Percentiles rank a stretch among this genome's conserved stretches.
These are phyloP conservation scores for human (Homo sapiens) DNA, from an alignment of 2,113 vertebrate species.

Conservation along the genomic window GRCh38 chr5:174071501-174072000, in stretches of 20 bases:
- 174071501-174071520: neutral
- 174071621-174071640: accelerated
- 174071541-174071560: neutral
- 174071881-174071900: no score
- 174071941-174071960: neutral
- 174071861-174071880: accelerated
- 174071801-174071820: no score
- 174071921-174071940: neutral
- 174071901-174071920: neutral
- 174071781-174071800: neutral
- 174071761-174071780: neutral
- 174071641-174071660: neutral
- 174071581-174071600: neutral
- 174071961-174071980: neutral
- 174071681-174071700: neutral
- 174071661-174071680: neutral
- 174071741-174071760: neutral
- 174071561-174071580: neutral
- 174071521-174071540: neutral
- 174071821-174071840: neutral
- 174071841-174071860: neutral
- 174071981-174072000: neutral
- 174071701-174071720: no score
- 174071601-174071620: neutral
- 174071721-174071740: neutral